phyloP scores from a whole-genome alignment of 2,797 vertebrate species.

The Ptychadena robeensis region DNA sequence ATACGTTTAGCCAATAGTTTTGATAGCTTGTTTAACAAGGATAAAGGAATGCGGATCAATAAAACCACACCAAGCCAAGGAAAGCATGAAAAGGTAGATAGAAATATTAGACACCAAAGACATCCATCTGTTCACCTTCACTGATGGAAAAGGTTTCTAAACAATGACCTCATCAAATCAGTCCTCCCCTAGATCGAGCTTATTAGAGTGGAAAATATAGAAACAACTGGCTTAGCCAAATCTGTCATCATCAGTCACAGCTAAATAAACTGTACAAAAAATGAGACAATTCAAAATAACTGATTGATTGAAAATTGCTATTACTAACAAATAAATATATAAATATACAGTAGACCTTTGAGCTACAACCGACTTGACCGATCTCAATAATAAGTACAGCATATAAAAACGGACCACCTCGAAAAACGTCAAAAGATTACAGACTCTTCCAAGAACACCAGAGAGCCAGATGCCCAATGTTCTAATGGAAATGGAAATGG shows the following conservation, averaged over 20 bases:
- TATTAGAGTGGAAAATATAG: neutral
- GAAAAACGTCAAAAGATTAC: too few relatives aligned
- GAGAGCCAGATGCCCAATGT: too few relatives aligned
- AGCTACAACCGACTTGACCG: too few relatives aligned
- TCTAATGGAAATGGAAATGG: too few relatives aligned
- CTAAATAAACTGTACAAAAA: neutral
- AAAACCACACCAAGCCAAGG: constrained; percentile 16
- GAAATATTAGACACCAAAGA: constrained; percentile 42
- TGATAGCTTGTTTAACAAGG: neutral
- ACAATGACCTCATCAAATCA: constrained; percentile 32
- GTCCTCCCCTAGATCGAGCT: neutral
- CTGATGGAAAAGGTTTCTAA: constrained; percentile 30
- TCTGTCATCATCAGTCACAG: neutral
- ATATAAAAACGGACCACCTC: too few relatives aligned
- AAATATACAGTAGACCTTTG: too few relatives aligned
- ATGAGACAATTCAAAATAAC: neutral
- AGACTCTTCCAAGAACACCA: too few relatives aligned
- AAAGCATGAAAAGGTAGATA: constrained; percentile 29
- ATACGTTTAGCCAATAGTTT: neutral
- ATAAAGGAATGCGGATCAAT: constrained; percentile 25
- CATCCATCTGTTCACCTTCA: constrained; percentile 30
- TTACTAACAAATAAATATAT: too few relatives aligned
- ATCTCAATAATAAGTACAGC: too few relatives aligned
- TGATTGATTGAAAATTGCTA: neutral
- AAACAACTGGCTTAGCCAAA: neutral